Evolutionary conservation across 2,797 vertebrate genomes (phyloP).

Genomic region (Enteromius viviparus): DNA sequence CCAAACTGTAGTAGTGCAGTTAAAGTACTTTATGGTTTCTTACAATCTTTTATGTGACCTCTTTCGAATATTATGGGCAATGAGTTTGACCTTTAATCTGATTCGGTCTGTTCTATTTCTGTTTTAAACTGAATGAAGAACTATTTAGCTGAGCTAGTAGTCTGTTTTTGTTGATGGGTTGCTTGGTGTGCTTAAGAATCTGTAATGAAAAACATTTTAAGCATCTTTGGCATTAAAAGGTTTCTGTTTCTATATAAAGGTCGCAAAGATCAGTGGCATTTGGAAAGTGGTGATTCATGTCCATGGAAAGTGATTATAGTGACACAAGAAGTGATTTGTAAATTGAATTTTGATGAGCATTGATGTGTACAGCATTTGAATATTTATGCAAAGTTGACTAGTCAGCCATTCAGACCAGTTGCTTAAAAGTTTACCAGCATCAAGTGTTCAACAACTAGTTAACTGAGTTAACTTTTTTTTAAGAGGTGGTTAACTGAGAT

Average conservation of each 20-base stretch:
- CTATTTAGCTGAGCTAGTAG: neutral
- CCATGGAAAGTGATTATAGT: neutral
- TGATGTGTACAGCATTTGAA: neutral
- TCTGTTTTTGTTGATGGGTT: slow-evolving; percentile 26
- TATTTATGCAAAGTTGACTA: no score
- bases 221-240: neutral
- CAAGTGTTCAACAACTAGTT: neutral
- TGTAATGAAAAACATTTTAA: neutral
- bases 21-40: slow-evolving; percentile 24
- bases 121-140: neutral
- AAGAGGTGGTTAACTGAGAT: neutral
- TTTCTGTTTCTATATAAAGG: slow-evolving; percentile 12
- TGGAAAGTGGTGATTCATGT: slow-evolving; percentile 5
- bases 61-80: neutral
- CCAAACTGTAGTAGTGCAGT: slow-evolving; percentile 16
- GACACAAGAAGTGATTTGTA: neutral
- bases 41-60: slow-evolving; percentile 5
- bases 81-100: slow-evolving; percentile 17
- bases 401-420: neutral
- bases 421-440: neutral
- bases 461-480: neutral
- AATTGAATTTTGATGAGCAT: neutral
- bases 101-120: no score
- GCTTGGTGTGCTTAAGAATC: slow-evolving; percentile 16
- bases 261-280: neutral